Evolutionary conservation across 2,888 invertebrate species (phyloP), one percentile per base, ranked within the genome.

Genomic region (Mythimna vitellina): DNA sequence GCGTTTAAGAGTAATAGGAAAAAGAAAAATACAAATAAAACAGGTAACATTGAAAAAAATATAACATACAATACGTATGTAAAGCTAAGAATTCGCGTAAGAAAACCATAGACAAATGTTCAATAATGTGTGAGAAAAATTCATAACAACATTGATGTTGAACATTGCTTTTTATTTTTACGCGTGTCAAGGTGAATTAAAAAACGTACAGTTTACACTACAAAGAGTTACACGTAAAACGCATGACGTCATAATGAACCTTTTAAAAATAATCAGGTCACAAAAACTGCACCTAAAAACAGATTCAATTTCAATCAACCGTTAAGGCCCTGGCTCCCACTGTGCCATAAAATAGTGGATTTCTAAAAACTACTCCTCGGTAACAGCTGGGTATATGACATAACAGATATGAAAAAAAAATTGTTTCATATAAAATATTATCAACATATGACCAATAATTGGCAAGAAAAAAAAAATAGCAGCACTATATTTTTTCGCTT

Each of bases 261-360:
- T 53, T 61, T 42, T 17, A 17, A 58, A 25, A 54, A 6, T 7
- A 35, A 29, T 1, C n/a, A 46, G 25, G 60, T 9, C n/a, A 25
- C 25, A 25, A 56, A 22, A 56, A 20, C n/a, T 46, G 10, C 53
- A 25, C 20, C 56, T 12, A 17, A 76, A 66, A 25, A 32, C 53
- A 22, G 25, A 29, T 51, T 25, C 22, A 51, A 65, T 58, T 69
- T 46, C 65, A 65, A 54, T 57, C 46, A 65, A 17, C 60, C 53
- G 4, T 49, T n/a, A 42, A 42, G 35, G 35, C 9, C 35, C 35
- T 35, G 0, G 35, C 35, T 9, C 9, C 35, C 2, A 9, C 9
- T 35, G 1, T 35, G 35, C 9, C 35, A 35, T 9, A 35, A 35
- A 35, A 35, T 1, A 35, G 9, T 35, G 35, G 9, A 1, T 35